phyloP scores from a whole-genome alignment of 2,113 vertebrate genomes.

The Tragulus kanchil region DNA sequence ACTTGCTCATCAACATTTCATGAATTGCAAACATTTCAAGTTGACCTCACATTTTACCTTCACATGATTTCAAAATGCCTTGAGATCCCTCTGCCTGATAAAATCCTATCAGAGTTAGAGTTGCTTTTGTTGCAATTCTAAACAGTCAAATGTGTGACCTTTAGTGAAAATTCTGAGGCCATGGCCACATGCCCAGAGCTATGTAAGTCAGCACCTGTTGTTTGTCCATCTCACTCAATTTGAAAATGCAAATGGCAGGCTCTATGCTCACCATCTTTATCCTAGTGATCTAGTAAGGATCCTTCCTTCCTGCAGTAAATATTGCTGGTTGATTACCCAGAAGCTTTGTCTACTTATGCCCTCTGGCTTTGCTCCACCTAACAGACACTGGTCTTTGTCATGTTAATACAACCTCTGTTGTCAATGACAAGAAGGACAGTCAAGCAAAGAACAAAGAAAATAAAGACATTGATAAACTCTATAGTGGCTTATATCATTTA shows the following conservation, averaged over 20 bases:
- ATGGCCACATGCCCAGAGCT: too few species aligned
- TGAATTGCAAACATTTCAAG: constrained; percentile 74
- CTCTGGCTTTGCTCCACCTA: neutral
- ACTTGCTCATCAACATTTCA: constrained; percentile 70
- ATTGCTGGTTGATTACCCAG: neutral
- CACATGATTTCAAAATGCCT: constrained; percentile 72
- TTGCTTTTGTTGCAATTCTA: constrained; percentile 68
- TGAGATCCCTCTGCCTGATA: constrained; percentile 63
- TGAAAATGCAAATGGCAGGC: neutral
- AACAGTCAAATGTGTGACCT: constrained; percentile 54
- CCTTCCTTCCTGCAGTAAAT: neutral
- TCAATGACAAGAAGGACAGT: neutral
- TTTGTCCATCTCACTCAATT: neutral
- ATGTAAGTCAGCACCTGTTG: neutral
- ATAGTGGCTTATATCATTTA: neutral
- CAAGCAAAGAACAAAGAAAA: neutral
- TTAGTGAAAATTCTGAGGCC: too few species aligned
- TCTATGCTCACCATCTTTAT: neutral
- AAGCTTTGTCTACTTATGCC: neutral
- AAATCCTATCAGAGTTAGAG: constrained; percentile 55
- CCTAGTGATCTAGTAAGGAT: neutral
- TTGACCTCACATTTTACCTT: constrained; percentile 69
- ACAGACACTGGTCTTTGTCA: neutral
- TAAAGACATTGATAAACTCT: neutral
- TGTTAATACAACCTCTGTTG: neutral